A percentile compares a stretch with the other conserved stretches of the same genome.
These are phyloP conservation scores for Scalopus aquaticus DNA, from an alignment of 2,113 vertebrate species.

Conservation along the genomic window DNA sequence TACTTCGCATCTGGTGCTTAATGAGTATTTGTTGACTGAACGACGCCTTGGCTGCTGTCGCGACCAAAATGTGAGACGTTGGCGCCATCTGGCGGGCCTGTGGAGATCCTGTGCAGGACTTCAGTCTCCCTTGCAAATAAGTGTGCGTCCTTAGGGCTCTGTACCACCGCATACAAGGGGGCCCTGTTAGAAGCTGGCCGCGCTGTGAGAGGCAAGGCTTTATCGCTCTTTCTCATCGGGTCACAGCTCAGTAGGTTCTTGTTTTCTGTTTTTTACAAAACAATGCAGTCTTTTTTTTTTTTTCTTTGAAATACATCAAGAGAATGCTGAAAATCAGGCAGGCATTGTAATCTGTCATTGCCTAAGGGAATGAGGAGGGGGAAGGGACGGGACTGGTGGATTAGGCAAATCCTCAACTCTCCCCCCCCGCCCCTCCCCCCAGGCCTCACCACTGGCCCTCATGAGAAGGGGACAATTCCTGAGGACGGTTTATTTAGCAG, in stretches of 20 bases:
- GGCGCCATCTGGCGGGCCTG: constrained; percentile 28
- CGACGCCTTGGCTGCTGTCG: fast-evolving
- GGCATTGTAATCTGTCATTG: not conserved
- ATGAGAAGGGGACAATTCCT: not conserved
- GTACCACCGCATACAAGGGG: not conserved
- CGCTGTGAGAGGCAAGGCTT: not conserved
- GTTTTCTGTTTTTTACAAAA: not conserved
- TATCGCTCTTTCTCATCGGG: not conserved
- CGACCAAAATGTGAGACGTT: not conserved
- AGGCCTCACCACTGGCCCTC: fast-evolving
- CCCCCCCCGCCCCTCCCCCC: too few relatives aligned
- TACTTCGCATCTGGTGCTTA: not conserved
- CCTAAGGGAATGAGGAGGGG: not conserved
- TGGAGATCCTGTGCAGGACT: not conserved
- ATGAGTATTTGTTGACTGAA: not conserved
- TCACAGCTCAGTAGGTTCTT: not conserved
- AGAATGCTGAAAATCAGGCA: not conserved
- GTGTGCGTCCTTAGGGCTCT: not conserved
- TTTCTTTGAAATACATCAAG: not conserved
- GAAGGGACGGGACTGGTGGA: fast-evolving
- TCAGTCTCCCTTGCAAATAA: not conserved
- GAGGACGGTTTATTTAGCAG: fast-evolving
- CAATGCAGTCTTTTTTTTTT: not conserved
- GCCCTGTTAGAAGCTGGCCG: not conserved
- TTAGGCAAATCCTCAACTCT: not conserved